Percentiles rank a stretch among this genome's conserved stretches.
phyloP scores from a whole-genome alignment of 2,797 vertebrate species.

The Spheniscus humboldti region DNA sequence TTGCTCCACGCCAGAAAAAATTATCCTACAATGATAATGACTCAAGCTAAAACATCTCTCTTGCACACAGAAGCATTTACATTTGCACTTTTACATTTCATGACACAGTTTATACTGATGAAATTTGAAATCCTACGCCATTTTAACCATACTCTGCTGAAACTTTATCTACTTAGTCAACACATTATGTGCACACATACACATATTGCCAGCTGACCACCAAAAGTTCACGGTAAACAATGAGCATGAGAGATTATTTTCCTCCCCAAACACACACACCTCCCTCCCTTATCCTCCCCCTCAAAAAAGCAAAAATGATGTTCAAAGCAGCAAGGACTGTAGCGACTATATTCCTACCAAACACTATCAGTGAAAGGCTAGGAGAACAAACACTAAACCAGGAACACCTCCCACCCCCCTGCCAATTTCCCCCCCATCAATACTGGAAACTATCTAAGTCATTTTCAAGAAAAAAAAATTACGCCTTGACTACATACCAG shows the following conservation, averaged over 20 bases:
- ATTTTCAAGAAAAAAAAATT: neutral
- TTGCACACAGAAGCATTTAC: neutral
- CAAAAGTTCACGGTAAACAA: neutral
- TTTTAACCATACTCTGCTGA: neutral
- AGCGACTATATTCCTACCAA: neutral
- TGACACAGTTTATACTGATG: neutral
- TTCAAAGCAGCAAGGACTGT: neutral
- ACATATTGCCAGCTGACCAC: neutral
- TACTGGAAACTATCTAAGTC: neutral
- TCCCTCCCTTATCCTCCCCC: neutral
- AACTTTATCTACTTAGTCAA: neutral
- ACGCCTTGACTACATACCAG: neutral
- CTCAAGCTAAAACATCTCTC: neutral
- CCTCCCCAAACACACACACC: neutral
- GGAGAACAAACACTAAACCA: neutral
- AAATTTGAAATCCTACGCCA: neutral
- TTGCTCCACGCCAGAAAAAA: neutral
- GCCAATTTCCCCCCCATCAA: neutral
- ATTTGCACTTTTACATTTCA: neutral
- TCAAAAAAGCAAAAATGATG: neutral
- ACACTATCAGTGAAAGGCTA: neutral
- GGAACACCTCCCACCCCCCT: accelerated
- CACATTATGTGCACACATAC: neutral
- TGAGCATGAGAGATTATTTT: neutral
- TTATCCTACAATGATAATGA: neutral